Base-by-base conservation (phyloP, 37 sponge, comb jelly and placozoan genomes). In the Agelas oroides region DNA sequence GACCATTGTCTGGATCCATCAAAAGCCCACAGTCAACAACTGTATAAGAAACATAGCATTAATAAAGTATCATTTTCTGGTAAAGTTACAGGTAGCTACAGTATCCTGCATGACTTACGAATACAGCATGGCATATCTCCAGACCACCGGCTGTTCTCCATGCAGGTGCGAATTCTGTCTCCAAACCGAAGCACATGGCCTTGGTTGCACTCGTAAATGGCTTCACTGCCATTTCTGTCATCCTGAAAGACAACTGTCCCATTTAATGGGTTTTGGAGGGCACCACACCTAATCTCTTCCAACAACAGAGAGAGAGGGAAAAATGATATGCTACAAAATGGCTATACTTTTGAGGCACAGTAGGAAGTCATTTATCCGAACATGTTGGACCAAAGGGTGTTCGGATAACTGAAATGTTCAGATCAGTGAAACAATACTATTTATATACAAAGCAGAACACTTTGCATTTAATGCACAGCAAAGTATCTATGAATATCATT, bases 1-100 rank as follows among this genome's bases (percentile, higher is more conserved):
- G 2, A 1, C 94, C 94, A 59, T 89, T 76, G 11, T 0, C 38
- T 24, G 86, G 89, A 21, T 39, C 38, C 21, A 12, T 54, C 1
- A 78, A 90, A 36, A 0, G 0, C 14, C 83, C 83, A 65, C 94
- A 93, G 11, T 70, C 76, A 81, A 79, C 70, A 31, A 52, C 86
- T 82, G n/a, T n/a, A 53, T 41, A 34, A 17, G 14, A 81, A 31
- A 46, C 8, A 46, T 46, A 12, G 46, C 46, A 46, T 46, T 46
- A 46, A 46, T 12, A 8, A 46, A 46, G 46, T 12, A 46, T 46
- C 6, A 46, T 12, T 46, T 46, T 46, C 6, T 46, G 46, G 46
- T 46, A 8, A n/a, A 12, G 46, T 46, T 46, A 12, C 46, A 46
- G 46, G 46, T 3, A 46, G 6, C 3, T 46, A 46, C 8, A 46